phyloP scores from a whole-genome alignment of 92 coral and sea anemone genomes.

The Galaxea fascicularis region DNA sequence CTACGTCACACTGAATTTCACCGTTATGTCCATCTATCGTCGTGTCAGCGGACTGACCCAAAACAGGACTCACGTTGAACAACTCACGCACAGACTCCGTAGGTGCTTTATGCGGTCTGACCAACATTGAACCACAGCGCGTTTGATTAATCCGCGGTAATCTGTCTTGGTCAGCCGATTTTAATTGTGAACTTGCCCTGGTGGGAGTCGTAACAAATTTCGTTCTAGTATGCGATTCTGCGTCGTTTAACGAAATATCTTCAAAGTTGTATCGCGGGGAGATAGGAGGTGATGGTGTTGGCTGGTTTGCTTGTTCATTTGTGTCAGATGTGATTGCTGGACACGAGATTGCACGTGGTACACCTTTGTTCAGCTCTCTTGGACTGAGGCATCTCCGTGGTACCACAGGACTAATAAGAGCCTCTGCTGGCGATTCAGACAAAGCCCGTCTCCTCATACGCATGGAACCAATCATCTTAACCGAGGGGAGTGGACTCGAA shows the following conservation, averaged over 20 bases:
- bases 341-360: constrained; percentile 27
- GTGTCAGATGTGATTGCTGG: constrained; percentile 20
- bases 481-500: constrained; percentile 36
- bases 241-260: neutral
- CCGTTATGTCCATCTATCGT: neutral
- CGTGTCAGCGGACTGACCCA: constrained; percentile 35
- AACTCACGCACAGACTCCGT: constrained; percentile 28
- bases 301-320: neutral
- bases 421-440: constrained; percentile 47
- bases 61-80: constrained; percentile 56
- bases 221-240: neutral
- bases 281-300: neutral
- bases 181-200: neutral
- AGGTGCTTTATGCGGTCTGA: constrained; percentile 32
- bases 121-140: constrained; percentile 25
- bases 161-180: constrained; percentile 13
- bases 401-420: constrained; percentile 33
- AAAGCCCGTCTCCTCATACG: constrained; percentile 19
- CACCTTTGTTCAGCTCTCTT: neutral
- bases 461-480: neutral
- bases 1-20: constrained; percentile 3
- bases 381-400: constrained; percentile 15
- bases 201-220: neutral
- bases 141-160: constrained; percentile 30
- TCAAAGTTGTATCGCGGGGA: constrained; percentile 8